Conservation (phyloP, 1,140 invertebrate species). For the Ericerus pela region DNA sequence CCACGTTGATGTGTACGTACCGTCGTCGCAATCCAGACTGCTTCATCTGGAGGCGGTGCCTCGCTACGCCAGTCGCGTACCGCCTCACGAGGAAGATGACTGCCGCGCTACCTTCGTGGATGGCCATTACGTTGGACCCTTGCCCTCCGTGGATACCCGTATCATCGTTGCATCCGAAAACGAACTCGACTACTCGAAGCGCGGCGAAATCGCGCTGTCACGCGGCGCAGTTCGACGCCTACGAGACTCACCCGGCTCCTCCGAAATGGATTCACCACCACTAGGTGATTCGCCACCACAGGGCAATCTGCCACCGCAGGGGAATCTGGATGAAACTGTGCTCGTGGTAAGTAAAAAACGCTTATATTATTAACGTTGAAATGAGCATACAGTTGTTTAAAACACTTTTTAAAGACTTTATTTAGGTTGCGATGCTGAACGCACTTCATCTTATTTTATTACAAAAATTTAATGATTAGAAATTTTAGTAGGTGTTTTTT, state of each 20-base stretch:
- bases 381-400: too few relatives aligned
- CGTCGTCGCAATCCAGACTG: constrained; percentile 23
- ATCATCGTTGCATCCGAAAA: background rate
- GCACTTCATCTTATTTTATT: too few relatives aligned
- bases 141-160: background rate
- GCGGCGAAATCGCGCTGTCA: too few relatives aligned
- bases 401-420: too few relatives aligned
- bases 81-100: background rate
- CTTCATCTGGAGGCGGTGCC: background rate
- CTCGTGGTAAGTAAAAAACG: constrained; percentile 1
- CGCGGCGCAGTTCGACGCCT: background rate
- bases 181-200: background rate
- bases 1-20: constrained; percentile 49
- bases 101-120: background rate
- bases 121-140: background rate
- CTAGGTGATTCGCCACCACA: background rate
- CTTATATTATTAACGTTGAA: too few relatives aligned
- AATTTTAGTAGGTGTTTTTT: too few relatives aligned
- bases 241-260: background rate
- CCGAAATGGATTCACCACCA: constrained; percentile 14
- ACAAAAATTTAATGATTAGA: too few relatives aligned
- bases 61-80: background rate
- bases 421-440: too few relatives aligned
- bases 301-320: background rate
- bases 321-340: background rate